phyloP scores from a whole-genome alignment of 2,113 vertebrate genomes.

The Paradoxurus hermaphroditus region DNA sequence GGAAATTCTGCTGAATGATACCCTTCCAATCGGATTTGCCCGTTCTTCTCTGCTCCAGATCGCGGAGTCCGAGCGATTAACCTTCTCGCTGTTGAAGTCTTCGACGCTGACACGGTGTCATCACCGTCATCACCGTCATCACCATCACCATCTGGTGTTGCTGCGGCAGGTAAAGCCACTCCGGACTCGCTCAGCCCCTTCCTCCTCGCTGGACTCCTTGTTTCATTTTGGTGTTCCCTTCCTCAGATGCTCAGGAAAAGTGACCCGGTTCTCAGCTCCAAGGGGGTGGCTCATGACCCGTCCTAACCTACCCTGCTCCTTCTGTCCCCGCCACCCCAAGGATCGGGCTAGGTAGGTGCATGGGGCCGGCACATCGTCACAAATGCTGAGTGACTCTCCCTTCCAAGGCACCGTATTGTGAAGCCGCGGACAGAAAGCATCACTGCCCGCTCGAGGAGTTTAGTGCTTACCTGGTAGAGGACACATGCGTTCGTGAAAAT shows the following conservation, averaged over 20 bases:
- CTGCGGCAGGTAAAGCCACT: neutral
- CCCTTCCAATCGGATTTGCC: neutral
- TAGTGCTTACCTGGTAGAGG: neutral
- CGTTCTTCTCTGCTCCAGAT: neutral
- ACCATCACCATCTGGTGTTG: neutral
- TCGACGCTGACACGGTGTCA: neutral
- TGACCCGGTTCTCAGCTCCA: neutral
- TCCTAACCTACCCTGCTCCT: neutral
- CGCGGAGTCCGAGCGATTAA: neutral
- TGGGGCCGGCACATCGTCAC: neutral
- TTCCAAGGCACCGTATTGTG: neutral
- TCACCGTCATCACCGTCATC: neutral
- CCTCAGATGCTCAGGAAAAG: neutral
- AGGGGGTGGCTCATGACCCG: neutral
- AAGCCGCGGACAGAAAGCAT: neutral
- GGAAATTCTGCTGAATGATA: neutral
- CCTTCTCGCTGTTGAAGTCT: neutral
- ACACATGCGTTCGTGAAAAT: neutral
- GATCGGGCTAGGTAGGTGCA: neutral
- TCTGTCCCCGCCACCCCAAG: fast-evolving
- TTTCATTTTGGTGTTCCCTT: neutral
- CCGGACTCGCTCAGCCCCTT: neutral
- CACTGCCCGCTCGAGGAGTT: neutral
- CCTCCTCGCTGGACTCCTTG: neutral
- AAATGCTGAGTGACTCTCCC: neutral